Evolutionary conservation across 1,140 invertebrate genomes (phyloP).

Genomic region (Diuraphis noxia): DNA sequence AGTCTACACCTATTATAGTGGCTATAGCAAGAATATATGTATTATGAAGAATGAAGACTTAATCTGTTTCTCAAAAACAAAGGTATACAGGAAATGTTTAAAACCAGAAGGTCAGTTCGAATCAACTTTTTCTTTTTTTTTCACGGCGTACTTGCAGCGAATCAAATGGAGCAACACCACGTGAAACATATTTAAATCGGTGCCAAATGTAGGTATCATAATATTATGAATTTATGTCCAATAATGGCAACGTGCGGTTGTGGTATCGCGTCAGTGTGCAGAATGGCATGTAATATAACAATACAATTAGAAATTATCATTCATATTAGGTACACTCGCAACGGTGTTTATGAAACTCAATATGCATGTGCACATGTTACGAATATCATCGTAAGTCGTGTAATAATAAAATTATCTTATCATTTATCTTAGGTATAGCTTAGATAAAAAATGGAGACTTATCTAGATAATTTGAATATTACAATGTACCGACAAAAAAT

Average conservation of each 20-base stretch:
- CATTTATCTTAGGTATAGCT: too few species aligned
- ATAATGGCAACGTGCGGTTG: background rate
- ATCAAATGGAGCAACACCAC: background rate
- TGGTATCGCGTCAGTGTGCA: background rate
- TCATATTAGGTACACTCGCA: background rate
- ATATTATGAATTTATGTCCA: background rate
- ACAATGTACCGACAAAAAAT: too few species aligned
- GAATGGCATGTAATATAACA: background rate
- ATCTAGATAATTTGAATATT: too few species aligned
- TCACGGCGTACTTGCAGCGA: background rate
- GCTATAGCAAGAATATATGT: too few species aligned
- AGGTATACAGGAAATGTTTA: background rate
- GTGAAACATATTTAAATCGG: background rate
- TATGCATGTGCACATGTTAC: background rate
- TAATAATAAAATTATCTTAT: too few species aligned
- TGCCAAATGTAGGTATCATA: background rate
- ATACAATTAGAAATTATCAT: background rate
- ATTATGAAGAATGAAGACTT: too few species aligned
- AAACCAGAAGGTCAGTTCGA: background rate
- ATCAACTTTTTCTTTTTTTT: background rate
- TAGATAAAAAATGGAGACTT: too few species aligned
- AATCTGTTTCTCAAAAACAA: background rate
- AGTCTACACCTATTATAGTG: too few species aligned
- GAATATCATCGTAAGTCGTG: background rate
- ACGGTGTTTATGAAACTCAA: too few species aligned